Evolutionary conservation across 2,888 invertebrate genomes (phyloP), one percentile per base, ranked within the genome.

Genomic region (Tigriopus californicus): DNA sequence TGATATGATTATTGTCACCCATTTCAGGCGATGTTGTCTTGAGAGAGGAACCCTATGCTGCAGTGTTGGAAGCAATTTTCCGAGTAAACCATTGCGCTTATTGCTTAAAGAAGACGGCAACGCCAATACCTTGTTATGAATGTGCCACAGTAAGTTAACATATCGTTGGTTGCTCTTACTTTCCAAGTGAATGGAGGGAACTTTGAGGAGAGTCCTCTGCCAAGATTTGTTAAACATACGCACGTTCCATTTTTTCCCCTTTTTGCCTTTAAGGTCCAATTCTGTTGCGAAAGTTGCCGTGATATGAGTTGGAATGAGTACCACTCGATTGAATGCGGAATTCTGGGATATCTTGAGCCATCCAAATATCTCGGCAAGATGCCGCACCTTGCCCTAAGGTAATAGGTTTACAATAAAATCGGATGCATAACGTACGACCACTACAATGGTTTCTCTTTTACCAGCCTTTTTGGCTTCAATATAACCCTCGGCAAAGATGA

Each of bases 41-140:
- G n/a, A 18, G 47, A 12, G 57, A 57, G 24, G 57, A 57, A 15
- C 57, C 57, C 44, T 57, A 57, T 57, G 57, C 57, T 46, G 57
- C 57, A 18, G 57, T 57, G 6, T 24, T 57, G 41, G 57, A 57
- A 11, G 22, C 44, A 12, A 41, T 57, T 13, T 57, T 57, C 25
- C 5, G 57, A 46, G 42, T 22, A 13, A 57, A 57, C 24, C 57
- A 57, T 10, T 57, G 57, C 44, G 44, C 57, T 46, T 22, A 57
- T 46, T 57, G 57, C 41, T 46, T 57, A 13, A 57, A 25, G 25
- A 57, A 57, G 25, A 57, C 57, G 10, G 24, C 57, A 57, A 57
- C 57, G 6, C 57, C 57, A 11, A 57, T 57, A 12, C 57, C 57
- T n/a, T 57, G 57, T 25, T 57, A 22, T 22, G 57, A 57, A 57